These are phyloP conservation scores for Sphecodes monilicornis DNA, from an alignment of 2,888 invertebrate genomes.

Conservation along the genomic window DNA sequence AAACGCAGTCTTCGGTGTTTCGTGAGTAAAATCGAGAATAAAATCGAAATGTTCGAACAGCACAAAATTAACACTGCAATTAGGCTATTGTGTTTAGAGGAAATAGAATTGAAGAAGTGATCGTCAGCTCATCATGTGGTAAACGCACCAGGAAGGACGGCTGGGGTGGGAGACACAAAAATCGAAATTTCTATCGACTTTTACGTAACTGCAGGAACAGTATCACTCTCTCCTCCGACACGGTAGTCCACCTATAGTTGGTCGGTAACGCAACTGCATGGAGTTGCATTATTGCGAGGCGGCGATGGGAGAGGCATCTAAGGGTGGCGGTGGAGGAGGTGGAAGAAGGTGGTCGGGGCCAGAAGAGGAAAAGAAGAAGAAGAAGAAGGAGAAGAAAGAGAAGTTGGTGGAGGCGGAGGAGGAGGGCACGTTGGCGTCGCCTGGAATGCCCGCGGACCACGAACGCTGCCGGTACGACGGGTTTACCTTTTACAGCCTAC, in stretches of 20 bases:
- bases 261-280: constrained; percentile 70
- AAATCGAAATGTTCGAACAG: background rate
- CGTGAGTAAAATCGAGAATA: background rate
- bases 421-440: constrained; percentile 73
- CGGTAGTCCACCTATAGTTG: constrained; percentile 54
- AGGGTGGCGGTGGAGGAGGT: constrained; percentile 37
- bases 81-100: background rate
- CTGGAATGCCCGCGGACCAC: constrained; percentile 75
- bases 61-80: background rate
- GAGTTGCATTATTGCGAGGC: constrained; percentile 74
- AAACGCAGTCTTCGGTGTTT: background rate
- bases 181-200: constrained; percentile 36
- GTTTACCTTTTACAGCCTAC: constrained; percentile 78
- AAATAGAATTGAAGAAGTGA: background rate
- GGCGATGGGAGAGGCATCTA: constrained; percentile 60
- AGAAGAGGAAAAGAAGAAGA: constrained; percentile 4
- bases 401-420: constrained; percentile 60
- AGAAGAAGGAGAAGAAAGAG: constrained; percentile 40
- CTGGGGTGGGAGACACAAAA: constrained; percentile 8
- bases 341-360: background rate
- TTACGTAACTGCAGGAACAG: constrained; percentile 26
- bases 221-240: constrained; percentile 37
- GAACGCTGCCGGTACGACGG: constrained; percentile 74
- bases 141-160: background rate
- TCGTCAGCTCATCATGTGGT: background rate